Conservation (phyloP, 2,113 vertebrate genomes). For the Siniperca chuatsi region DNA sequence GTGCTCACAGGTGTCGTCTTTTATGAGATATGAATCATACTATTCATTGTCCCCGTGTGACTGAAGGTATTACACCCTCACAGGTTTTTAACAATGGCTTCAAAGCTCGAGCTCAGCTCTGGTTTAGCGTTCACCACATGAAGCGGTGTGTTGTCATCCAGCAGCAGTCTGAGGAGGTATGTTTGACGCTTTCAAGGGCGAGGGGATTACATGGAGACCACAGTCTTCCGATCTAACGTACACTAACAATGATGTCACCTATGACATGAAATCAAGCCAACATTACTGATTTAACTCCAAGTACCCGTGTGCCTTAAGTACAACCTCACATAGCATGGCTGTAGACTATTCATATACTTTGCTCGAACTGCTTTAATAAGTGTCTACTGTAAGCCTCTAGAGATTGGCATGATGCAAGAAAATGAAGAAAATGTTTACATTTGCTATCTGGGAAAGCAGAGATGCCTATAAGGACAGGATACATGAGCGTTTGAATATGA, state of each 20-base stretch:
- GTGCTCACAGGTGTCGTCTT: constrained; percentile 58
- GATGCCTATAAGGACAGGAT: neutral
- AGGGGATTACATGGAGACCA: constrained; percentile 48
- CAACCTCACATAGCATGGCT: too few relatives aligned
- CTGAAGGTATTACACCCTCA: constrained; percentile 58
- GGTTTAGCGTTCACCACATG: constrained; percentile 60
- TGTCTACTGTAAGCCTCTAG: too few relatives aligned
- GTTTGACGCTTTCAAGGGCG: constrained; percentile 50
- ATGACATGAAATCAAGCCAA: constrained; percentile 42
- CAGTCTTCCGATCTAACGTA: constrained; percentile 16
- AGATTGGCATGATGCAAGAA: too few relatives aligned
- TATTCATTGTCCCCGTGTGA: constrained; percentile 61
- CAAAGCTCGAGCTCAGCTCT: constrained; percentile 68
- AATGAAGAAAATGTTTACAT: too few relatives aligned
- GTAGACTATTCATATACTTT: too few relatives aligned
- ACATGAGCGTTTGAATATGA: neutral
- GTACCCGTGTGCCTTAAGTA: too few relatives aligned
- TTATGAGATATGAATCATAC: constrained; percentile 69
- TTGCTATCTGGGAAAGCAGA: too few relatives aligned
- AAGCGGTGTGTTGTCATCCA: constrained; percentile 56
- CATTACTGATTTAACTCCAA: too few relatives aligned
- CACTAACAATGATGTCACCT: constrained; percentile 58
- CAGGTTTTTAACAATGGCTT: constrained; percentile 67
- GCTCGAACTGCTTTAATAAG: too few relatives aligned
- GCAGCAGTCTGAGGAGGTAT: constrained; percentile 43